Base-by-base conservation (phyloP, 2,113 vertebrate species). In the Tor tambroides region DNA sequence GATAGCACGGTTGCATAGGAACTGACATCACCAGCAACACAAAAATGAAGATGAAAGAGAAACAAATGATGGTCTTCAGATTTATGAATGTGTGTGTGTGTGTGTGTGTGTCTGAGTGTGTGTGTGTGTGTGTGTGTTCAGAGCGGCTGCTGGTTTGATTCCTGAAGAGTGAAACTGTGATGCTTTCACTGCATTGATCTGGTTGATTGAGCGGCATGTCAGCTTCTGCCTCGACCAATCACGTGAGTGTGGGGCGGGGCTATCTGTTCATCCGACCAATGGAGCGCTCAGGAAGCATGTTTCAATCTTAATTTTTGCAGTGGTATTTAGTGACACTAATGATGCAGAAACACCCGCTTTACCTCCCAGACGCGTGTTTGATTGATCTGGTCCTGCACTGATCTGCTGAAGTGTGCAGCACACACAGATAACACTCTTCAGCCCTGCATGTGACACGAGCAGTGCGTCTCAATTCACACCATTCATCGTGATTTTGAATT, bases 21-120 rank as follows among this genome's bases (percentile, higher is more conserved):
- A 90, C 91, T 88, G 87, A 91, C 91, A 91, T 91, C 91, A 90
- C 35, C 86, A 82, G 80, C 65, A 86, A 86, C 82, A 89, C 86
- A 85, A 86, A 91, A 82, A 89, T 79, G 80, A 90, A 85, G 89
- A 88, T 71, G 79, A 79, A 63, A 78, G 78, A 90, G 84, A 90
- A 85, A 79, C 43, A 88, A 74, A 79, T 86, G 43, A 86, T 84
- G 78, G 82, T 54, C 69, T 51, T 79, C 63, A 46, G 71, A 59
- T 59, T 74, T 71, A 75, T 83, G 69, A 38, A 65, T 82, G 84
- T 65, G 76, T 74, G 46, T 32, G 43, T 63, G 19, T 41, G n/a
- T 59, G 51, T 38, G 46, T 38, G 54, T 41, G 35, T 43, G 51
- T 30, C 38, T 61, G 51, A 21, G 51, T 21, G 61, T 63, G n/a